These are phyloP conservation scores for Acanthoscelides obtectus DNA, from an alignment of 2,888 invertebrate species.

Conservation along the genomic window DNA sequence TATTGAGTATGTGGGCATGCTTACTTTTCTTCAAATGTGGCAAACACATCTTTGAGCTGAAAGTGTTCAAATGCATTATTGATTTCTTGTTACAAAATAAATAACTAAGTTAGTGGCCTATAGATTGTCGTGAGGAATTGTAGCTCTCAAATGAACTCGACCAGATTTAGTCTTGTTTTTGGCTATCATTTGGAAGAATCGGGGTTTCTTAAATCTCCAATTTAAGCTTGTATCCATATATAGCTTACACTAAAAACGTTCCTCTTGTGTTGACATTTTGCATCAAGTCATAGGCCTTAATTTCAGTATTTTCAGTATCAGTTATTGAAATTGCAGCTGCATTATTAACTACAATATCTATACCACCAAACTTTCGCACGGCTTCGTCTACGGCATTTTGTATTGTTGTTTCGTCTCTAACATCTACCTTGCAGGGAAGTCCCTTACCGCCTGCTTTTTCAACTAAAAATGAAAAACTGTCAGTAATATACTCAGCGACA, in stretches of 20 bases:
- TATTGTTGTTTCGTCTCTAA: slow-evolving; percentile 75
- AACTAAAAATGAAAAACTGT: slow-evolving; percentile 56
- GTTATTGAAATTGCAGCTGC: slow-evolving; percentile 91
- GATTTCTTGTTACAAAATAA: no score
- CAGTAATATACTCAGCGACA: no score
- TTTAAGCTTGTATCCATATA: no score
- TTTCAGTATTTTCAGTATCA: slow-evolving; percentile 76
- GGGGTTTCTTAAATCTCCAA: no score
- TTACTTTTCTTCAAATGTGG: slow-evolving; percentile 81
- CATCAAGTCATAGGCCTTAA: slow-evolving; percentile 98
- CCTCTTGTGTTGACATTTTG: slow-evolving; percentile 91
- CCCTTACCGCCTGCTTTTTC: slow-evolving; percentile 83
- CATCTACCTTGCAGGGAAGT: slow-evolving; percentile 83
- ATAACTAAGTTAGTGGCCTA: no score
- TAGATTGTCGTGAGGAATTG: no score
- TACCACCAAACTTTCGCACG: slow-evolving; percentile 85
- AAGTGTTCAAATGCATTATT: slow-evolving; percentile 27
- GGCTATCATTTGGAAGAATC: no score
- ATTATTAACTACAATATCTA: slow-evolving; percentile 93
- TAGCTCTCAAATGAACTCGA: no score
- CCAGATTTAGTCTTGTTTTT: no score
- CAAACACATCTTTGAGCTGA: slow-evolving; percentile 83
- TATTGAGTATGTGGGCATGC: slow-evolving; percentile 91
- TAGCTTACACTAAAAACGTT: slow-evolving; percentile 84
- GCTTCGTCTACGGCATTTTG: slow-evolving; percentile 68